phyloP scores from a whole-genome alignment of 2,888 invertebrate genomes.

The Clunio marinus region DNA sequence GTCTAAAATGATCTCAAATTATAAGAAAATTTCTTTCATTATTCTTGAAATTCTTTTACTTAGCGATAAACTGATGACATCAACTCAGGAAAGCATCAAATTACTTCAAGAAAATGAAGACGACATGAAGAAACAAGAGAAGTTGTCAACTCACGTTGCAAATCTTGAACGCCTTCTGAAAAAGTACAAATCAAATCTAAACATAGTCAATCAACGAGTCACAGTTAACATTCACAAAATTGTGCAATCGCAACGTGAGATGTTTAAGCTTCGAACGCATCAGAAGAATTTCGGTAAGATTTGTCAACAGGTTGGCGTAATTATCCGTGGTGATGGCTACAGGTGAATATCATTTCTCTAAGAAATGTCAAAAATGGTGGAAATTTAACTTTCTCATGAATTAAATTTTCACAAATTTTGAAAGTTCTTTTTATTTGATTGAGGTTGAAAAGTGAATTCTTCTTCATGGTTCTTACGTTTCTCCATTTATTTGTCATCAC shows the following conservation, averaged over 20 bases:
- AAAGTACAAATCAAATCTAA: not conserved
- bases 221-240: conserved; percentile 6
- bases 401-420: not conserved
- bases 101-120: conserved; percentile 2
- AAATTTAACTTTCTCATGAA: not conserved
- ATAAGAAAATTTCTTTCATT: too few species aligned
- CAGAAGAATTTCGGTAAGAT: not conserved
- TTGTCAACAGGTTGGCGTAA: conserved; percentile 15
- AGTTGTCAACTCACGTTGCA: not conserved
- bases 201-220: not conserved
- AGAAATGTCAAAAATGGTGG: too few species aligned
- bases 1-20: too few species aligned
- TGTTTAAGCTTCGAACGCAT: not conserved
- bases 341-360: not conserved
- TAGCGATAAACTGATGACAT: not conserved
- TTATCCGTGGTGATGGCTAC: not conserved
- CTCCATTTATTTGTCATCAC: not conserved
- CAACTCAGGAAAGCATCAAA: not conserved
- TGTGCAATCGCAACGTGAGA: not conserved
- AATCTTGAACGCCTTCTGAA: not conserved
- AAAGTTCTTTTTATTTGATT: too few species aligned
- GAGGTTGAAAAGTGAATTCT: too few species aligned
- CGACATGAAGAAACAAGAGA: not conserved
- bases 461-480: too few species aligned
- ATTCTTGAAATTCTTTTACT: not conserved